phyloP scores from a whole-genome alignment of 2,888 invertebrate genomes.

The Zeuzera pyrina region DNA sequence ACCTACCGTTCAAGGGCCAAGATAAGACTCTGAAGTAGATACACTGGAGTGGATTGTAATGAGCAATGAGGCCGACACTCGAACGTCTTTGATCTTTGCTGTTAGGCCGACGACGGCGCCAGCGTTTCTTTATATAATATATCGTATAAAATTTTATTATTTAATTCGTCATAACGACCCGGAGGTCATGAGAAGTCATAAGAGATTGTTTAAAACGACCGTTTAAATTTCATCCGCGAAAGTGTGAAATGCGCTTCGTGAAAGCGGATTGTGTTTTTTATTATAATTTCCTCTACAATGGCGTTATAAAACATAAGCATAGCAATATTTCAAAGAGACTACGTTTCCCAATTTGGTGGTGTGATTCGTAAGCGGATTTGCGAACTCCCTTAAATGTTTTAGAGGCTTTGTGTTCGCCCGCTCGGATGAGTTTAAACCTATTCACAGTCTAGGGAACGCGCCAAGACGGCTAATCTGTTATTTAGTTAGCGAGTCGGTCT shows the following conservation, averaged over 20 bases:
- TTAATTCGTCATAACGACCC: conserved; percentile 28
- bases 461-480: conserved; percentile 50
- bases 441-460: conserved; percentile 39
- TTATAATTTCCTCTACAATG: neutral
- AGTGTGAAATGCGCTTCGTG: conserved; percentile 38
- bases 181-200: conserved; percentile 35
- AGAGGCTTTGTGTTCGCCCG: conserved; percentile 36
- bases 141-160: conserved; percentile 42
- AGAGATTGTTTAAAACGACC: conserved; percentile 33
- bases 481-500: conserved; percentile 28
- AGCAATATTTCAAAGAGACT: too few relatives aligned
- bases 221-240: conserved; percentile 44
- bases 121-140: conserved; percentile 25
- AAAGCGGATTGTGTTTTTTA: conserved; percentile 44
- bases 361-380: conserved; percentile 53
- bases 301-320: conserved; percentile 1
- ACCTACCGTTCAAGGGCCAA: conserved; percentile 52
- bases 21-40: conserved; percentile 51
- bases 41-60: conserved; percentile 41
- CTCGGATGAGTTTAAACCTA: conserved; percentile 36
- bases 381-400: conserved; percentile 32
- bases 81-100: conserved; percentile 51
- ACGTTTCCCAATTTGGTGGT: conserved; percentile 37
- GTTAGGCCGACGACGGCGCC: conserved; percentile 31
- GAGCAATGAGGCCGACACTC: conserved; percentile 41